Conservation (phyloP, 1,140 invertebrate genomes). For the Himalopsyche phryganea region DNA sequence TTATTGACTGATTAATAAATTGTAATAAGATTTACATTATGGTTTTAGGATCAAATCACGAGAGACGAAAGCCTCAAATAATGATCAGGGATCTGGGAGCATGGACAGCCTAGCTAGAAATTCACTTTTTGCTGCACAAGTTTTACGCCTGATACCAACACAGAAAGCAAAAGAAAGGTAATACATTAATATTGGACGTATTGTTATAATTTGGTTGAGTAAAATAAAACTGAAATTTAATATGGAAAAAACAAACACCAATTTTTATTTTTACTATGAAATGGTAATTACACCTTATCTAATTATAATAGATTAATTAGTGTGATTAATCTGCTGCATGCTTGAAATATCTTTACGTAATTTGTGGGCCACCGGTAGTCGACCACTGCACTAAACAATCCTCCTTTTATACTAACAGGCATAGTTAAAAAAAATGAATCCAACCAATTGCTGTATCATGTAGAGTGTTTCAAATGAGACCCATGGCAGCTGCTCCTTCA, state of each 20-base stretch:
- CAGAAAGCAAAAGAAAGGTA: conserved; percentile 74
- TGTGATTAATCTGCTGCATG: neutral
- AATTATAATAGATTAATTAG: conserved; percentile 5
- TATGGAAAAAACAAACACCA: neutral
- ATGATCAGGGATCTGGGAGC: conserved; percentile 47
- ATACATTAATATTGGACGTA: neutral
- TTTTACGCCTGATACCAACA: conserved; percentile 73
- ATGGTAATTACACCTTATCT: no score
- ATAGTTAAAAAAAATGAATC: no score
- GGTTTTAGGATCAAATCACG: conserved; percentile 9
- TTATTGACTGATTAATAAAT: no score
- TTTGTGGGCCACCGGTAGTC: no score
- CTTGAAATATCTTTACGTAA: no score
- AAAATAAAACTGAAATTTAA: neutral
- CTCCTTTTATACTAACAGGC: no score
- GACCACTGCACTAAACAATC: no score
- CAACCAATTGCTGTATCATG: no score
- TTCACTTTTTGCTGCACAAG: conserved; percentile 70
- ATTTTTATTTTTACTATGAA: neutral
- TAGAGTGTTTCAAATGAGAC: no score
- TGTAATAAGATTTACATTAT: no score
- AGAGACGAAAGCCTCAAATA: conserved; percentile 20
- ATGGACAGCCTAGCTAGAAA: conserved; percentile 70
- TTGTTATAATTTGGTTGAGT: neutral
- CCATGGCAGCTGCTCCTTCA: no score